phyloP scores from a whole-genome alignment of 1,140 invertebrate genomes.

The Vollenhovia emeryi region DNA sequence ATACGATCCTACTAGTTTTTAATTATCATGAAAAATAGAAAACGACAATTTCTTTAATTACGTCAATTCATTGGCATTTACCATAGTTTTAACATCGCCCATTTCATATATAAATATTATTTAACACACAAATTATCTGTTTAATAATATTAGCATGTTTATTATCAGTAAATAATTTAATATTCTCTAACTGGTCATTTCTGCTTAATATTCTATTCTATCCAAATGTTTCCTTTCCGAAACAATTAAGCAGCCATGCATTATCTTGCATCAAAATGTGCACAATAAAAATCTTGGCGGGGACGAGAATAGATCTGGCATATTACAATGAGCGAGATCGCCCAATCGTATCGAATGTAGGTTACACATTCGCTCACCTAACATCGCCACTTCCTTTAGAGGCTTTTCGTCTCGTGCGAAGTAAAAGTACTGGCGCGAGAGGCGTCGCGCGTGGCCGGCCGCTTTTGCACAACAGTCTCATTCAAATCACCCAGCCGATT shows the following conservation, averaged over 20 bases:
- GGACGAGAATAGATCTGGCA: neutral
- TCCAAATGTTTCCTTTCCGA: too few species aligned
- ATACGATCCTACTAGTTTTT: neutral
- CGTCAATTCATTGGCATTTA: neutral
- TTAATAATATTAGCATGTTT: neutral
- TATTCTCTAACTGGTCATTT: neutral
- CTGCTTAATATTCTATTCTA: neutral
- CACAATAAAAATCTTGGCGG: neutral
- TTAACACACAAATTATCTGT: neutral
- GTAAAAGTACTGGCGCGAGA: conserved; percentile 60
- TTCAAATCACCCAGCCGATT: conserved; percentile 55
- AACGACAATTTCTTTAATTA: neutral
- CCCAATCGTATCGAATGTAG: conserved; percentile 61
- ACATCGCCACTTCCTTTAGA: conserved; percentile 59
- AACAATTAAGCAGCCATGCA: too few species aligned
- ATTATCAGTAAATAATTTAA: neutral
- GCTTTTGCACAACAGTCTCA: conserved; percentile 63
- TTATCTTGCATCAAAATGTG: neutral
- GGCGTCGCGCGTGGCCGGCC: conserved; percentile 49
- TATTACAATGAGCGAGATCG: conserved; percentile 14
- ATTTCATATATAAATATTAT: neutral
- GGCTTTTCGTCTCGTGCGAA: conserved; percentile 59
- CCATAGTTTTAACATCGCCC: neutral
- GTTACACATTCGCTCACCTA: conserved; percentile 35
- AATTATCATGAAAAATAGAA: neutral